Evolutionary conservation across 2,113 vertebrate genomes (phyloP).

Genomic region (Gymnarchus niloticus): DNA sequence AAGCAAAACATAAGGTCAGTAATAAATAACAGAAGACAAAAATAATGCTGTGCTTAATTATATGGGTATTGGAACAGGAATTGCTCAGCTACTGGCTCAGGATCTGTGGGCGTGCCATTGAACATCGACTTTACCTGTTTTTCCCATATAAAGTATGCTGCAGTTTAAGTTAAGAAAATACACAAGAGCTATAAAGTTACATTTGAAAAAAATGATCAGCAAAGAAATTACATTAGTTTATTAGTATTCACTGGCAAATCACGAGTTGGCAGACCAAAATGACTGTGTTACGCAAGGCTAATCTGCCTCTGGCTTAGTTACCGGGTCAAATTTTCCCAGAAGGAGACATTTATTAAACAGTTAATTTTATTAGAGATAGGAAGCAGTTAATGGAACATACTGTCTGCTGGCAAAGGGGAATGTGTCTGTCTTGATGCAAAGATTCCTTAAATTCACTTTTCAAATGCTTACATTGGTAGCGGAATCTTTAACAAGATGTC

Average conservation of each 20-base stretch:
- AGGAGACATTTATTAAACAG: background rate
- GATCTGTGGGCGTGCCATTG: background rate
- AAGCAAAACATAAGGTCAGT: background rate
- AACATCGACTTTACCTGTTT: background rate
- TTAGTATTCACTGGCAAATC: background rate
- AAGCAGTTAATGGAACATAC: slow-evolving; percentile 23
- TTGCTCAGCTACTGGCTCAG: background rate
- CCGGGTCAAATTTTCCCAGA: background rate
- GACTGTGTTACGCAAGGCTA: background rate
- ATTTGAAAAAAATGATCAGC: background rate
- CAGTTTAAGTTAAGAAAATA: background rate
- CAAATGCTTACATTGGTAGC: background rate
- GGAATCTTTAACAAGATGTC: background rate
- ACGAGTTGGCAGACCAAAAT: background rate
- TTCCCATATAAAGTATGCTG: background rate
- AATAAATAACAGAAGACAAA: background rate
- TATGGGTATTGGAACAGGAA: background rate
- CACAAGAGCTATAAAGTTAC: background rate
- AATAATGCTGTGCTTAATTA: background rate
- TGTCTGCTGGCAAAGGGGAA: background rate
- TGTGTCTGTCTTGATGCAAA: background rate
- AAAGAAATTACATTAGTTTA: background rate
- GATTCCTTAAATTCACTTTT: background rate
- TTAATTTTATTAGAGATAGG: background rate
- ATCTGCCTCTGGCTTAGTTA: background rate